Evolutionary conservation across 2,797 vertebrate genomes (phyloP), one percentile per base, ranked within the genome.

Genomic region (Moxostoma hubbsi): DNA sequence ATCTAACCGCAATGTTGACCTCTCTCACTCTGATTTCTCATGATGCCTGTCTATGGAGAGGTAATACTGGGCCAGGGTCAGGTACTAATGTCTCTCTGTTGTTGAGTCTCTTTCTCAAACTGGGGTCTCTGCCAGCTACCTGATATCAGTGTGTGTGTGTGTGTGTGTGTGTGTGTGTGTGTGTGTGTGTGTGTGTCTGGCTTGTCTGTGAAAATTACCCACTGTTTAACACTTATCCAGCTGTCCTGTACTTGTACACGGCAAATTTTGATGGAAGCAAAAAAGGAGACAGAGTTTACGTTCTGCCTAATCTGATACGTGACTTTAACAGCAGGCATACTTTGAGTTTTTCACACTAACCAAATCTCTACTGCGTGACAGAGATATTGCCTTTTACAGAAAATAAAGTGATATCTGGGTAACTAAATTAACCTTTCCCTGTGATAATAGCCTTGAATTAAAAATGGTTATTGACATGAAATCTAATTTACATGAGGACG

Each of bases 101-200:
- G 93, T 95, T 95, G 93, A 94, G 92, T 94, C 92, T 94, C 86
- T 72, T 70, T 51, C 79, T 7, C 63, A 93, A 92, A 90, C 92
- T 92, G 90, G 87, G 89, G 86, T 85, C 90, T 87, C 89, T 92
- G 92, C 90, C 91, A 93, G 86, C 87, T 89, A 91, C 90, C 90
- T 93, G 94, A 94, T 94, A 94, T 84, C 87, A 76, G 81, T 83
- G 88, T 5, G 62, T 87, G 86, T 85, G 77, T 84, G 46, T 24
- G 24, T 24, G 24, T 24, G 24, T 24, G 24, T 24, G 24, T 24
- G 24, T 24, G 24, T 24, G 73, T 16, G 49, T 77, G 81, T 61
- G 43, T 67, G 77, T 2, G 16, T 36, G 80, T 67, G 61, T 81
- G 73, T 46, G 50, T 80, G 75, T 61, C 55, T 67, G 46, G 62